These are phyloP conservation scores for Lathamus discolor DNA, from an alignment of 2,113 vertebrate species.

Conservation along the genomic window DNA sequence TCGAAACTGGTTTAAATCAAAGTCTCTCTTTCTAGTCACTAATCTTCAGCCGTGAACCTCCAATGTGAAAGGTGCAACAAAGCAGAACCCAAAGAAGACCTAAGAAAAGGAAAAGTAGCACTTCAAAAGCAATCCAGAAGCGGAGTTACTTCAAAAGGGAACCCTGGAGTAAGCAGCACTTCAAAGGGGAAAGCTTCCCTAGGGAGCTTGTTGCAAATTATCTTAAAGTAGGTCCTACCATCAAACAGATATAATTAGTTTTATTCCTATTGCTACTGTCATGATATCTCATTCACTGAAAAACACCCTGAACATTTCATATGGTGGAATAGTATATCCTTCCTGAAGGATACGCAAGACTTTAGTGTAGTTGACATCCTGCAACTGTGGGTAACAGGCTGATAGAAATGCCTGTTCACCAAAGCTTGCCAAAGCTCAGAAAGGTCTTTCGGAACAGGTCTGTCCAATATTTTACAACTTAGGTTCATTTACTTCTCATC, in stretches of 20 bases:
- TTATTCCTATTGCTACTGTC: slow-evolving; percentile 19
- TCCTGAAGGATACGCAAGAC: not conserved
- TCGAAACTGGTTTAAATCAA: slow-evolving; percentile 7
- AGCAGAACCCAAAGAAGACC: slow-evolving; percentile 5
- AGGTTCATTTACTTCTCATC: not conserved
- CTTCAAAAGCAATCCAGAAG: slow-evolving; percentile 55
- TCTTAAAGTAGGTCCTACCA: slow-evolving; percentile 30
- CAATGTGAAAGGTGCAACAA: slow-evolving; percentile 7
- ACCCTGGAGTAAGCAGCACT: slow-evolving; percentile 47
- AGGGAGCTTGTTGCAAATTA: slow-evolving; percentile 46
- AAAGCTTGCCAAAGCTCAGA: not conserved
- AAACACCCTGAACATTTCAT: not conserved
- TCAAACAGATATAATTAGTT: slow-evolving; percentile 58
- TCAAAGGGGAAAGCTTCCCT: slow-evolving; percentile 51
- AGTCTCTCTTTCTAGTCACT: not conserved
- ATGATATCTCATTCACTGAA: not conserved
- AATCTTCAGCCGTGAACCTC: not conserved
- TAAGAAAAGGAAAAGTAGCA: slow-evolving; percentile 6
- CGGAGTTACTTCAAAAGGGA: slow-evolving; percentile 59
- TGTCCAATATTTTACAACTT: not conserved
- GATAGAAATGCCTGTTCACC: not conserved
- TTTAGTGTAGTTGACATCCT: not conserved
- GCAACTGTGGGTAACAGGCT: not conserved
- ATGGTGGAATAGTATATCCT: not conserved
- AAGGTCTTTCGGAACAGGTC: not conserved